Evolutionary conservation across 1,140 invertebrate genomes (phyloP), one percentile per base, ranked within the genome.

Genomic region (Mesaphorura yosii): DNA sequence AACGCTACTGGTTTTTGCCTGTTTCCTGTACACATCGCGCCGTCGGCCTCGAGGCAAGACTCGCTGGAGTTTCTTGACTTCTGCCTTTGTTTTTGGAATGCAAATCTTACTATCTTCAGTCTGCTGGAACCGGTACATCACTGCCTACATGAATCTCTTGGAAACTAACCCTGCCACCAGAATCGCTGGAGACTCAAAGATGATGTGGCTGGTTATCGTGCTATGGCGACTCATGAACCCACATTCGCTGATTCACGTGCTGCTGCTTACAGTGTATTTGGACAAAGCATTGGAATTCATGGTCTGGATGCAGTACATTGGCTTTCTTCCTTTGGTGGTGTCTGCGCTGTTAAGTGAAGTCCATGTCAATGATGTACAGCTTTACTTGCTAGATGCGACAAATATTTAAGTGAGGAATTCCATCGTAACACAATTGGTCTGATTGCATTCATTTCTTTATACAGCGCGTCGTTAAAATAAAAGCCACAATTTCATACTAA

Each of bases 61-160:
- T 40, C 31, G 44, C 26, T 74, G 14, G 73, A 76, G 34, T 77
- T 77, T 62, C 75, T 83, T 69, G 77, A 1, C 73, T 76, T 56
- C 80, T 81, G 46, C 68, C 84, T 26, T 66, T 78, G 15, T 73
- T 80, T 79, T 84, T 52, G 76, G 76, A 19, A 76, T 80, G 3
- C 82, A 85, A 64, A 70, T 86, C 58, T 62, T 83, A 26, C 64
- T 86, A 1, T 82, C 79, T 45, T 85, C 83, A 4, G 69, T 78
- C 54, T 78, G 78, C 2, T 88, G 84, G 84, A 86, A 88, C 71
- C 76, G 83, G 12, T 86, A 85, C 55, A 84, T 87, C 61, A 77
- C 78, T 42, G 66, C 82, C 1, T 88, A 86, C 64, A 82, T 85
- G 60, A 75, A 83, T 55, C 68, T 86, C 51, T 63, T 87, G 12